Evolutionary conservation across 2,888 invertebrate species (phyloP).

Genomic region (Pogonocherus hispidulus): DNA sequence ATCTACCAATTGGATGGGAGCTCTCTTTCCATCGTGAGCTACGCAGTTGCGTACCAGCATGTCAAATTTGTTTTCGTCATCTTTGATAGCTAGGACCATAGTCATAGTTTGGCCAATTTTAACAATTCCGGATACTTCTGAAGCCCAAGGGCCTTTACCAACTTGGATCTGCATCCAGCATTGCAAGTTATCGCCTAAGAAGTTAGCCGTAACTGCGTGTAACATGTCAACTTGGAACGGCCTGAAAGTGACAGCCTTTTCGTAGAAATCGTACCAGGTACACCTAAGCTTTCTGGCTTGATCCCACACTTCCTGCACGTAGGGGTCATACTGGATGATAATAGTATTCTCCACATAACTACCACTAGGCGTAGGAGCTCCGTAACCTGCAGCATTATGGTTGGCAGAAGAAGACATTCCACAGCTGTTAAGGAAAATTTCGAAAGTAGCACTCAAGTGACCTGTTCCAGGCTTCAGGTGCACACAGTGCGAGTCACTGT

Average conservation of each 20-base stretch:
- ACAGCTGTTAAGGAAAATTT: conserved; percentile 93
- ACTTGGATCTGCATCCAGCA: conserved; percentile 99
- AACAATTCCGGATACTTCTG: conserved; percentile 94
- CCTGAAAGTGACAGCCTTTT: conserved; percentile 93
- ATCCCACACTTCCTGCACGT: conserved; percentile 96
- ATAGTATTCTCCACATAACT: conserved; percentile 96
- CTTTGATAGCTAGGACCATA: conserved; percentile 95
- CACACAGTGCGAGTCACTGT: conserved; percentile 92
- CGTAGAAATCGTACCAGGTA: conserved; percentile 97
- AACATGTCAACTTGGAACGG: conserved; percentile 97
- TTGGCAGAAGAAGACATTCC: conserved; percentile 95
- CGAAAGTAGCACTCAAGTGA: conserved; percentile 91
- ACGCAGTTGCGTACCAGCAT: conserved; percentile 96
- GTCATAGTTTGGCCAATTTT: conserved; percentile 98
- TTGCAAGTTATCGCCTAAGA: conserved; percentile 94
- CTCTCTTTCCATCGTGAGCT: conserved; percentile 93
- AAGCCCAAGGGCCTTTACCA: conserved; percentile 97
- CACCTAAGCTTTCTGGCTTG: conserved; percentile 92
- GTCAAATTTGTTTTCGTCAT: conserved; percentile 96
- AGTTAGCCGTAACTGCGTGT: conserved; percentile 95
- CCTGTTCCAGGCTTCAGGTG: conserved; percentile 93
- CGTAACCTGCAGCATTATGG: conserved; percentile 85
- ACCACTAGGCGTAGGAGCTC: conserved; percentile 91
- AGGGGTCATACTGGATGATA: conserved; percentile 94
- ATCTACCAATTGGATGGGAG: conserved; percentile 93